Base-by-base conservation (phyloP, 2,113 vertebrate genomes). In the Tretioscincus oriximinensis region DNA sequence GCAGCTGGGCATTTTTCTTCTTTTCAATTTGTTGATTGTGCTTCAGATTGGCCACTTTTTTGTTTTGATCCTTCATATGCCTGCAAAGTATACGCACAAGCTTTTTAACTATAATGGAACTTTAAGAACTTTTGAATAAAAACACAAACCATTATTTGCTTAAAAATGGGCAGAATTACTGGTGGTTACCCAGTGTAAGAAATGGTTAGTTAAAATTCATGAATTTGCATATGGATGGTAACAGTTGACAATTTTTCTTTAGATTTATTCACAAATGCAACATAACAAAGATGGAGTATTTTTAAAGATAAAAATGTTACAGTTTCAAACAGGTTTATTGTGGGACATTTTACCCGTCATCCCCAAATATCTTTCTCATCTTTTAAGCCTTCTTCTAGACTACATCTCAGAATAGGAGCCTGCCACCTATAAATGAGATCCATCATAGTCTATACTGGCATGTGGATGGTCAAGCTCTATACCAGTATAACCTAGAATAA, bases 51-150 rank as follows among this genome's bases (percentile, higher is more conserved):
- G 97, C 96, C 90, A 96, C 96, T 85, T 97, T 99, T 93, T 99
- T 99, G 86, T 91, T 96, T 91, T 97, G 96, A 86, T 99, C 98
- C 87, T 97, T 99, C 91, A 97, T 95, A 86, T 98, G 96, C 94
- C 98, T 99, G 92, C 85, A 89, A 91, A 94, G 93, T 85, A 83
- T 31, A 89, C 51, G 85, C 60, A 90, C 11, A 92, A 8, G 28
- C 0, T 2, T 29, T 29, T 88, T 81, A 85, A 49, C 60, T n/a
- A 74, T 78, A 84, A 65, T 68, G 28, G 76, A 14, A 81, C 24
- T n/a, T 65, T 63, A 18, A 41, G 12, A 63, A 58, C 29, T 58
- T 77, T 31, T 24, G 49, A 84, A 71, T 69, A 7, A 80, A 31
- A 22, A 80, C 49, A 82, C 5, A 83, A 58, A 58, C 18, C 58